Evolutionary conservation across 1,140 invertebrate genomes (phyloP).

Genomic region (Aphelinus certus): DNA sequence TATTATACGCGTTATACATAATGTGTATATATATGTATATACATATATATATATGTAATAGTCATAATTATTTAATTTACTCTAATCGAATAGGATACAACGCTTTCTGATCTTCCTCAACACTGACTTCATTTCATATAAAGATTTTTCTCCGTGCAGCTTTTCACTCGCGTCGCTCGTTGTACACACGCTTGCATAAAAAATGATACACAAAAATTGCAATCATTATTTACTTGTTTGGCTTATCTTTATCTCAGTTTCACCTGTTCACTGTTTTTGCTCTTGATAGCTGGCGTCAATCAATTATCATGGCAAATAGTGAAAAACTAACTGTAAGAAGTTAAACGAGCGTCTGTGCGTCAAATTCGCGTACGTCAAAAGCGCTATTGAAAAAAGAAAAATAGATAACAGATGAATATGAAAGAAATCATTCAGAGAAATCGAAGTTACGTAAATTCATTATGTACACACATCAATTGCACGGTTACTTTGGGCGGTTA

Average conservation of each 20-base stretch:
- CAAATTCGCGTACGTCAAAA: no score
- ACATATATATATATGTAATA: slow-evolving; percentile 9
- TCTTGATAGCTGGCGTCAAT: no score
- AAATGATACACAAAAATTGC: slow-evolving; percentile 14
- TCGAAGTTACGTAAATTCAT: not conserved
- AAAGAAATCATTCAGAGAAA: no score
- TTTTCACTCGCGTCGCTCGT: not conserved
- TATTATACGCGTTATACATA: slow-evolving; percentile 50
- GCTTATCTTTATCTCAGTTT: no score
- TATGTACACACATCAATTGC: slow-evolving; percentile 30
- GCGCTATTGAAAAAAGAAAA: no score
- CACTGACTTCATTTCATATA: slow-evolving; percentile 42
- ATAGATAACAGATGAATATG: no score
- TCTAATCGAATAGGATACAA: slow-evolving; percentile 53
- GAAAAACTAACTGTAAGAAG: no score
- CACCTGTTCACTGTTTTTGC: no score
- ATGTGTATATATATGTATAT: slow-evolving; percentile 49
- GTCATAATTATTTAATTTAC: slow-evolving; percentile 52
- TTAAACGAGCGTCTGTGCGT: no score
- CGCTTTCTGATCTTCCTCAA: slow-evolving; percentile 25
- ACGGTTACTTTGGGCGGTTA: slow-evolving; percentile 10
- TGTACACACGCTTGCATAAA: no score
- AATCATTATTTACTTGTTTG: not conserved
- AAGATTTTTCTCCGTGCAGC: no score
- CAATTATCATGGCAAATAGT: no score